These are phyloP conservation scores for Polyodon spathula DNA, from an alignment of 2,113 vertebrate genomes.

Conservation along the genomic window DNA sequence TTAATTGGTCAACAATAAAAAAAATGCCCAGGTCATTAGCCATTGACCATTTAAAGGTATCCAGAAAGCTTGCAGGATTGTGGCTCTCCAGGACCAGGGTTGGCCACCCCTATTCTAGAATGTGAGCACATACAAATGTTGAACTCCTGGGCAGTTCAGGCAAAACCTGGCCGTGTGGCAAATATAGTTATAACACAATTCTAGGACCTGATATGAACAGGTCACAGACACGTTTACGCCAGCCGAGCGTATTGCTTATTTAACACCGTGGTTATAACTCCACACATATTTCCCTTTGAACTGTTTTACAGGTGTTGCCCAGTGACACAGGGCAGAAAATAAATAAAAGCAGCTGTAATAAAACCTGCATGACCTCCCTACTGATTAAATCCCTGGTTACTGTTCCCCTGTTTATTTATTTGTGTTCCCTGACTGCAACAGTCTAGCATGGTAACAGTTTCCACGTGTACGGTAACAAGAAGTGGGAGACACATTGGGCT, in stretches of 20 bases:
- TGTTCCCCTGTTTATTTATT: conserved; percentile 15
- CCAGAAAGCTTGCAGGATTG: no score
- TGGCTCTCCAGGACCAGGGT: no score
- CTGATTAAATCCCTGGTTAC: conserved; percentile 20
- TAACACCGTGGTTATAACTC: conserved; percentile 12
- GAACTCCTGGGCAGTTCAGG: conserved; percentile 8
- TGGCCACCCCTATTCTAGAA: no score
- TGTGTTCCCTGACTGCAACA: conserved; percentile 14
- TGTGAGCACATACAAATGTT: neutral
- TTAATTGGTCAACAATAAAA: no score
- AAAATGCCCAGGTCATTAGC: no score
- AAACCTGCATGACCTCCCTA: conserved; percentile 43
- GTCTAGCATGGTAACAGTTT: conserved; percentile 46
- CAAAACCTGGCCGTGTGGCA: conserved; percentile 3
- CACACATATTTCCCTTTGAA: conserved; percentile 18
- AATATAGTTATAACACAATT: no score
- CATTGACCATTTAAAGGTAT: no score
- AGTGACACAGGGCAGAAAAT: conserved; percentile 37
- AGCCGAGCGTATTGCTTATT: conserved; percentile 7
- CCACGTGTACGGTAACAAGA: conserved; percentile 34
- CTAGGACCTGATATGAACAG: neutral
- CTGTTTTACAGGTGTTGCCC: conserved; percentile 29
- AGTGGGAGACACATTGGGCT: conserved; percentile 21
- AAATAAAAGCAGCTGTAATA: conserved; percentile 38
- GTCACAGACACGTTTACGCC: neutral